Evolutionary conservation across 2,888 invertebrate genomes (phyloP), one percentile per base, ranked within the genome.

Genomic region (Crossocerus cetratus): DNA sequence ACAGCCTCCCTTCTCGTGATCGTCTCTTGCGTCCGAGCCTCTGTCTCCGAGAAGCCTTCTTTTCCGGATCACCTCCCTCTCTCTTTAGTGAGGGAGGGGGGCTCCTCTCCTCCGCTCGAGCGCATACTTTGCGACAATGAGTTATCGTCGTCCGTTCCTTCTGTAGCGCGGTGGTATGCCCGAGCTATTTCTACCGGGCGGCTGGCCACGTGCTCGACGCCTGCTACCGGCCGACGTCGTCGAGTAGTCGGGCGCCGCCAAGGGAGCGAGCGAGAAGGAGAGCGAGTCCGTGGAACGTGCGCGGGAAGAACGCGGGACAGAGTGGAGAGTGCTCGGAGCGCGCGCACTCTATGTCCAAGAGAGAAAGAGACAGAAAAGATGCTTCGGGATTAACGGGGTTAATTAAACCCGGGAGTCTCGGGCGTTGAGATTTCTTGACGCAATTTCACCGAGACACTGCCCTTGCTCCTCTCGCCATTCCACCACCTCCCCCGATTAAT

Each of bases 171-270:
- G 32, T 63, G 44, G 44, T 58, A 59, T 61, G 60, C 43, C 64
- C 44, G 23, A 72, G 81, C 75, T 84, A 83, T 86, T 86, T 84
- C 82, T 60, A 84, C 69, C 77, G 69, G 49, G 14, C 32, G 8
- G 77, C 22, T 71, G 68, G 68, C 84, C 87, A 87, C 87, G 87
- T 87, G 87, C 84, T 85, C 74, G 68, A 61, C 82, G 83, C 63
- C 80, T 86, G 83, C 65, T 76, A 65, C 44, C 63, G 55, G 56
- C 49, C 59, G 59, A 22, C 43, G 43, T n/a, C 55, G 49, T n/a
- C 14, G n/a, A 18, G 20, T 21, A 32, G 5, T 32, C 32, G 8
- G 32, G 32, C 32, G 32, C 32, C 32, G 32, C 32, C 32, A 32
- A 32, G 1, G 11, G 32, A 32, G 3, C 23, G 23, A 32, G 4